Conservation (phyloP, 1,140 invertebrate species). For the Drosophila auraria region DNA sequence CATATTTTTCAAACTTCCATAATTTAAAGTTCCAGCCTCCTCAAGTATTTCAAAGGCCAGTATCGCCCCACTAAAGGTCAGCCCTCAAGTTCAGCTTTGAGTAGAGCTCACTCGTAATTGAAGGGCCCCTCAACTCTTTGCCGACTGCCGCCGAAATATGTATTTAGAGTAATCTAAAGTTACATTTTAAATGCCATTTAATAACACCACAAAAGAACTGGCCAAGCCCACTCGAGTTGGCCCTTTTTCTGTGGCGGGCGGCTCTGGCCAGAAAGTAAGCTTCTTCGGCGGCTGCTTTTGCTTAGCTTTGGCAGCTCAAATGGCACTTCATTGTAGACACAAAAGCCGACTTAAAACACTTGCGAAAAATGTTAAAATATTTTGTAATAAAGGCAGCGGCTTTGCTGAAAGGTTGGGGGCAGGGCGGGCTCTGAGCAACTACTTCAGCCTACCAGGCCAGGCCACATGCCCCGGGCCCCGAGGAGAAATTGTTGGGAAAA, state of each 20-base stretch:
- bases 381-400: constrained; percentile 75
- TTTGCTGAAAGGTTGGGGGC: constrained; percentile 58
- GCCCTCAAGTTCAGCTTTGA: constrained; percentile 17
- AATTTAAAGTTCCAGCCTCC: background rate
- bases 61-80: constrained; percentile 14
- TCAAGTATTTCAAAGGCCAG: background rate
- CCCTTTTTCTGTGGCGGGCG: constrained; percentile 9
- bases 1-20: background rate
- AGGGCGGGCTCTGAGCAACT: constrained; percentile 25
- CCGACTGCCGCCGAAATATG: constrained; percentile 27
- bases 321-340: constrained; percentile 80
- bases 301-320: constrained; percentile 64
- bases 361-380: constrained; percentile 82
- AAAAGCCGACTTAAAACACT: constrained; percentile 82
- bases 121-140: constrained; percentile 34
- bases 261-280: constrained; percentile 55
- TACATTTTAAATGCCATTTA: constrained; percentile 79
- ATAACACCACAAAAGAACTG: constrained; percentile 81
- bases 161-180: constrained; percentile 73
- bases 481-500: constrained; percentile 77
- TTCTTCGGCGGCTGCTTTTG: constrained; percentile 38
- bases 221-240: constrained; percentile 32
- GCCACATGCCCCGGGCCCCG: constrained; percentile 18
- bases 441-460: constrained; percentile 36
- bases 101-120: constrained; percentile 25